Conservation (phyloP, 2,113 vertebrate species). For the Phoenicopterus ruber region DNA sequence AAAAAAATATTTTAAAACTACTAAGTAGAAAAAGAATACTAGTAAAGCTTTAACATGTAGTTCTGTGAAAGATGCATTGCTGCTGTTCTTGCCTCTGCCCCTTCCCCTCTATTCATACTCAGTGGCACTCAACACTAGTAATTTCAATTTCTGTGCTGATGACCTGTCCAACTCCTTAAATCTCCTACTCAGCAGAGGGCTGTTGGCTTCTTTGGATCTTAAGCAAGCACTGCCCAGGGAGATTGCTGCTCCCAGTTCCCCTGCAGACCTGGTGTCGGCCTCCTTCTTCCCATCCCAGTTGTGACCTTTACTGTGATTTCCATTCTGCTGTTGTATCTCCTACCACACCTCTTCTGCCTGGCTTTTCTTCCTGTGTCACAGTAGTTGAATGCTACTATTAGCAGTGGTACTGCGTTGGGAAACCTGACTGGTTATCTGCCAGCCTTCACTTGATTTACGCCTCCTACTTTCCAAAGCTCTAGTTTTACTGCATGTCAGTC, state of each 20-base stretch:
- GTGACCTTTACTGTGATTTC: not conserved
- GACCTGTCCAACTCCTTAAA: not conserved
- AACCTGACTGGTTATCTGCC: not conserved
- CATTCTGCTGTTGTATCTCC: not conserved
- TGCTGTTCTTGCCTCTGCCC: not conserved
- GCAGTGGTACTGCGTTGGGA: not conserved
- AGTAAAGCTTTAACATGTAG: not conserved
- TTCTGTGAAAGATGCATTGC: not conserved
- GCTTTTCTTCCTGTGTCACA: not conserved
- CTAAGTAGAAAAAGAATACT: not conserved
- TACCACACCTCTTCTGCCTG: not conserved
- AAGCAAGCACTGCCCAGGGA: not conserved
- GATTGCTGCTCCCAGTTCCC: not conserved
- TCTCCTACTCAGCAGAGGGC: not conserved
- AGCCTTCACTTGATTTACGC: not conserved
- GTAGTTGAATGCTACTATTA: not conserved
- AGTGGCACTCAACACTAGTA: not conserved
- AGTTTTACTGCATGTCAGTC: not conserved
- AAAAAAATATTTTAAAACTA: not conserved
- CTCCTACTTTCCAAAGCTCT: not conserved
- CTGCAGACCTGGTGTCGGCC: not conserved
- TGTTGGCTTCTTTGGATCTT: not conserved
- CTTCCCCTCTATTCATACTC: not conserved
- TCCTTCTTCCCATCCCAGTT: not conserved
- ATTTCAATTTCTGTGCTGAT: not conserved